These are phyloP conservation scores for Nasonovia ribisnigri DNA, from an alignment of 2,888 invertebrate genomes.

Conservation along the genomic window DNA sequence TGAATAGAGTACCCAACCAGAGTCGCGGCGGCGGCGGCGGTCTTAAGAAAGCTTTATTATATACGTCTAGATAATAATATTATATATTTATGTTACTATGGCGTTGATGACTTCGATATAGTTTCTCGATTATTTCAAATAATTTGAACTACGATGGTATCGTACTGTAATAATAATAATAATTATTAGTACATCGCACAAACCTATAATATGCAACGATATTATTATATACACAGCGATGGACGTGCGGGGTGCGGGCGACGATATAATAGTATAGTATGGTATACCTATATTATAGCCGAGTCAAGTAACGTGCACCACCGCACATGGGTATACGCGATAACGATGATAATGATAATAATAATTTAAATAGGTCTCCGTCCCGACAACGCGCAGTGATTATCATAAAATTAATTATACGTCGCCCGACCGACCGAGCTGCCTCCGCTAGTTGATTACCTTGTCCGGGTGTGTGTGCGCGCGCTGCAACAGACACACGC, in stretches of 20 bases:
- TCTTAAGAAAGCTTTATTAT: neutral
- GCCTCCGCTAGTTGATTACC: conserved; percentile 23
- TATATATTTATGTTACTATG: too few species aligned
- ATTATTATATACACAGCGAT: neutral
- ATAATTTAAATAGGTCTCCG: conserved; percentile 13
- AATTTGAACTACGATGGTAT: neutral
- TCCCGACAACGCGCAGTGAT: neutral
- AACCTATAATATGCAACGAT: neutral
- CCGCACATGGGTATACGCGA: neutral
- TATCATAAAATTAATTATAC: conserved; percentile 53
- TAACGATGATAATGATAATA: neutral
- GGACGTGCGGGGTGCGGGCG: neutral
- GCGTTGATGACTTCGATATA: neutral
- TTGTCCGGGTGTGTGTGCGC: neutral
- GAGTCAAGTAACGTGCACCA: neutral
- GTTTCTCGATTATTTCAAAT: neutral
- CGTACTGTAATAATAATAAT: neutral
- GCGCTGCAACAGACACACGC: neutral
- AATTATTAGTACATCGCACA: neutral
- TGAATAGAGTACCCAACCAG: neutral
- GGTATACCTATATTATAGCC: neutral
- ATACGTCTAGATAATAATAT: too few species aligned
- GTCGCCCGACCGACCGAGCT: neutral
- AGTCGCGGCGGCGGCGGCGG: neutral
- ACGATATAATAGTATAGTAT: neutral